Base-by-base conservation (phyloP, 2,888 invertebrate genomes). In the Brenthis ino region DNA sequence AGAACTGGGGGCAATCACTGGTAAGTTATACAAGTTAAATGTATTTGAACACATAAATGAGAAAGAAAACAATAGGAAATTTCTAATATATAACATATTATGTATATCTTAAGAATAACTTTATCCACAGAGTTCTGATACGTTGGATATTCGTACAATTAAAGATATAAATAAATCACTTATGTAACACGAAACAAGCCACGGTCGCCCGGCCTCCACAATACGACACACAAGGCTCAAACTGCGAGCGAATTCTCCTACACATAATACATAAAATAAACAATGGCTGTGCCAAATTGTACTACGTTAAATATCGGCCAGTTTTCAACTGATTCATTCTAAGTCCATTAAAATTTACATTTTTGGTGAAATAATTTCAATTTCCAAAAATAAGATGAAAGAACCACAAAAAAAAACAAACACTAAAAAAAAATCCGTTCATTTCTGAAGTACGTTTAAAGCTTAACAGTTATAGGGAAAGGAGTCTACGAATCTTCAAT, bases 231-330 rank as follows among this genome's bases (percentile, higher is more conserved):
- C 71, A 68, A 71, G 71, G 72, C 72, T 74, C 75, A 54, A 53
- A 64, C 73, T 70, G 71, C 75, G 77, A 76, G 77, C 76, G 74
- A 79, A 68, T 80, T 82, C 71, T 64, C 77, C 77, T 82, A 70
- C 24, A 79, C 64, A 69, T 72, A 77, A 74, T 75, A 76, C 77
- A 76, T 76, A 76, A 78, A 75, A 76, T 77, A 80, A 82, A 82
- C 76, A 80, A 80, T 85, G 86, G 86, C 87, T 82, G 78, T 77
- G 86, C 85, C 83, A 76, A 83, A 85, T 86, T 87, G 82, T 82
- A 86, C 85, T 87, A 86, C 70, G 77, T 71, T 76, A 69, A 74
- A 72, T 69, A 74, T 37, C 60, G 65, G 75, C 78, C 76, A 76
- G 72, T 73, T 64, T 51, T 43, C 14, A 67, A 69, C 69, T 69